phyloP scores from a whole-genome alignment of 2,797 vertebrate species.

The Pseudopleuronectes americanus region DNA sequence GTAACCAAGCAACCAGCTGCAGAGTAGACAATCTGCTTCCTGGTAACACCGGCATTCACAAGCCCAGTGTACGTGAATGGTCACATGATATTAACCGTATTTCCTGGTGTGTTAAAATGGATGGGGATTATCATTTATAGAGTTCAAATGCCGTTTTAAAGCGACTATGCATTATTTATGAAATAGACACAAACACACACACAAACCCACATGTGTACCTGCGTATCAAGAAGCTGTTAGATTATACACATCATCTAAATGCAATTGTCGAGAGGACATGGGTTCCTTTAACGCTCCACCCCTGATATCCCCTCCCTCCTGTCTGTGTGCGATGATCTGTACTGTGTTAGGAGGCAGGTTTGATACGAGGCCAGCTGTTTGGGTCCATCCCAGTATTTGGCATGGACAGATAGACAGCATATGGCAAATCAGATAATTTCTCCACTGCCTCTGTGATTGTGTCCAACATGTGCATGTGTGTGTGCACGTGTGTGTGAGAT shows the following conservation, averaged over 20 bases:
- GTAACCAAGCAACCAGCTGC: too few relatives aligned
- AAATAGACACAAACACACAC: neutral
- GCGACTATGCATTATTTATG: too few relatives aligned
- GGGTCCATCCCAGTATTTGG: conserved; percentile 76
- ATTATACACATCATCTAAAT: conserved; percentile 3
- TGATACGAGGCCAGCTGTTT: conserved; percentile 77
- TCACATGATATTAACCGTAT: too few relatives aligned
- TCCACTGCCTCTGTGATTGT: conserved; percentile 56
- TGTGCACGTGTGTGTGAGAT: conserved; percentile 9
- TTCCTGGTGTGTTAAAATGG: too few relatives aligned
- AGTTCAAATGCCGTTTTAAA: too few relatives aligned
- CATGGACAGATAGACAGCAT: conserved; percentile 60
- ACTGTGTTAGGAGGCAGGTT: conserved; percentile 50
- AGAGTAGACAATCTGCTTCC: too few relatives aligned
- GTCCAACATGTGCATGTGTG: conserved; percentile 28
- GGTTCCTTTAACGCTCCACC: conserved; percentile 13
- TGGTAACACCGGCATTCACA: too few relatives aligned
- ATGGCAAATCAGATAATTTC: conserved; percentile 78
- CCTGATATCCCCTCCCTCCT: conserved; percentile 29
- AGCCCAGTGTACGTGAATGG: too few relatives aligned
- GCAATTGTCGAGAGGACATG: conserved; percentile 26
- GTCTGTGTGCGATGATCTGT: conserved; percentile 13
- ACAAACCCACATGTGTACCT: neutral
- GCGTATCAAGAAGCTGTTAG: neutral
- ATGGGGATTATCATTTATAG: too few relatives aligned